A percentile compares a stretch with the other conserved stretches of the same genome.
Conservation (phyloP, 30 jellyfish, hydroid and myxozoan species). For the Mastigias papua region DNA sequence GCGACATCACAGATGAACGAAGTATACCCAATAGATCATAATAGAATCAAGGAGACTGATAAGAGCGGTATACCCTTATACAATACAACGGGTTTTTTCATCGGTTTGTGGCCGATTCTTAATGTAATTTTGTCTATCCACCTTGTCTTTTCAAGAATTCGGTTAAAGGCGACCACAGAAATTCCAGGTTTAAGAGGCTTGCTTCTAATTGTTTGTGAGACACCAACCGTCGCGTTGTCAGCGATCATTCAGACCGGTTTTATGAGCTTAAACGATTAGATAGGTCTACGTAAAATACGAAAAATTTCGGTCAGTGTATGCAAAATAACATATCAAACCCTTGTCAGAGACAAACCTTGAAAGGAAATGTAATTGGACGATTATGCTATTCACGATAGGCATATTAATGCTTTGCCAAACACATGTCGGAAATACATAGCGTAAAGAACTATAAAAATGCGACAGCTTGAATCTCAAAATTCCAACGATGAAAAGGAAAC, state of each 20-base stretch:
- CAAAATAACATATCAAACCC: not conserved
- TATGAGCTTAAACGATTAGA: conserved; percentile 1
- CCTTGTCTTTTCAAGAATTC: not conserved
- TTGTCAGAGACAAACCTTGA: not conserved
- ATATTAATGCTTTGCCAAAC: too few relatives aligned
- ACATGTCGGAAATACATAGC: too few relatives aligned
- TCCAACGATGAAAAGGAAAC: too few relatives aligned
- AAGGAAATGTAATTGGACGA: too few relatives aligned
- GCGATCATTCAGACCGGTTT: not conserved
- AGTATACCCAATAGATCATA: not conserved
- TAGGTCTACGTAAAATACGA: not conserved
- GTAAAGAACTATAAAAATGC: too few relatives aligned
- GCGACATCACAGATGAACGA: too few relatives aligned
- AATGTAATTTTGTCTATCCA: conserved; percentile 3
- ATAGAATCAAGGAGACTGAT: not conserved
- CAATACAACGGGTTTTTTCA: not conserved
- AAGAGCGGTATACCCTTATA: not conserved
- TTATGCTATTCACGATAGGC: too few relatives aligned
- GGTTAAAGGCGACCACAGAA: not conserved
- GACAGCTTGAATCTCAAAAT: too few relatives aligned
- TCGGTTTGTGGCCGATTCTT: conserved; percentile 1
- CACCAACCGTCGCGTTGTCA: not conserved
- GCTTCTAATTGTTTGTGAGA: not conserved
- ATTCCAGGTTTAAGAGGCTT: not conserved
- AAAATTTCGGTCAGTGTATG: not conserved